These are phyloP conservation scores for Drosophila tanythrix DNA, from an alignment of 2,888 invertebrate species.

Conservation along the genomic window DNA sequence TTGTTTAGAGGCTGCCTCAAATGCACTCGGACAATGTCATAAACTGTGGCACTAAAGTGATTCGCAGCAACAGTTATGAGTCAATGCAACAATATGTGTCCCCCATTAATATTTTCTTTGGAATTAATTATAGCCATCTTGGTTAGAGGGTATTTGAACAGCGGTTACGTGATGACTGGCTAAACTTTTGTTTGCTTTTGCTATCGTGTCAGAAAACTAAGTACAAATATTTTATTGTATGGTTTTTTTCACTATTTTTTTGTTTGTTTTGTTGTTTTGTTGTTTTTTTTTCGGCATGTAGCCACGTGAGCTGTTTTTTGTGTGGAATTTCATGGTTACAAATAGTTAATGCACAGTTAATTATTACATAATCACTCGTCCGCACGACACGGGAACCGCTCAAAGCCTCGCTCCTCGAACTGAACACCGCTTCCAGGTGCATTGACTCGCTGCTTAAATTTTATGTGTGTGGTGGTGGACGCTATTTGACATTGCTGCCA, in stretches of 20 bases:
- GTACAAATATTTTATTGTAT: constrained; percentile 47
- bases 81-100: background rate
- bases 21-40: constrained; percentile 9
- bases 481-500: constrained; percentile 20
- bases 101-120: background rate
- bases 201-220: constrained; percentile 52
- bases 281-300: background rate
- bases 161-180: background rate
- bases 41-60: background rate
- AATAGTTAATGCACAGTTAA: constrained; percentile 80
- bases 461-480: background rate
- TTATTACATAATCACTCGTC: constrained; percentile 77
- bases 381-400: constrained; percentile 53
- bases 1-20: constrained; percentile 42
- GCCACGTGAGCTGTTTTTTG: constrained; percentile 28
- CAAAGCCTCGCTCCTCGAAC: constrained; percentile 25
- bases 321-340: constrained; percentile 78
- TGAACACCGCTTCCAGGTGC: constrained; percentile 40
- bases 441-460: constrained; percentile 56
- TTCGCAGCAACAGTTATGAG: background rate
- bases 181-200: constrained; percentile 30
- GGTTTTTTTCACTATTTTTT: constrained; percentile 12
- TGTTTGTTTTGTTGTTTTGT: constrained; percentile 1
- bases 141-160: constrained; percentile 24
- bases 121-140: too few relatives aligned